Percentiles rank a stretch among this genome's conserved stretches.
phyloP scores from a whole-genome alignment of 2,113 vertebrate species.

The Tragelaphus strepsiceros region DNA sequence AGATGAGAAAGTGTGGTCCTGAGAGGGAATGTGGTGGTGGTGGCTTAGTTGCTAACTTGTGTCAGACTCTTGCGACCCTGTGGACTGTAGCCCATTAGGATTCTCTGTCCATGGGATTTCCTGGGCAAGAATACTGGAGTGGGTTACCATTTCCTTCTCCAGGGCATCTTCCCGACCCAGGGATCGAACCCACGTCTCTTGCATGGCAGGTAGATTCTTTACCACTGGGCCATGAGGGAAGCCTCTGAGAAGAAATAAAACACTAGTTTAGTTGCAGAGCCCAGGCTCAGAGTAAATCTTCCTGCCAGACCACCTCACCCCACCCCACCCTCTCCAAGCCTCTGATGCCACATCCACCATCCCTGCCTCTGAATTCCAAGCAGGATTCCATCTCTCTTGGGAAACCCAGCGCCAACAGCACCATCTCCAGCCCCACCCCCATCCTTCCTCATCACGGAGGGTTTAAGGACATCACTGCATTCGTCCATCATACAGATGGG shows the following conservation, averaged over 20 bases:
- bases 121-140: neutral
- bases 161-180: neutral
- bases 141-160: neutral
- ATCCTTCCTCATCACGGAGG: neutral
- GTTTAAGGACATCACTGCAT: neutral
- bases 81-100: neutral
- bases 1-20: neutral
- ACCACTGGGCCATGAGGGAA: neutral
- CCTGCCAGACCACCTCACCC: neutral
- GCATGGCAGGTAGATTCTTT: neutral
- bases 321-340: neutral
- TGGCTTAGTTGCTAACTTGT: neutral
- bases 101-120: neutral
- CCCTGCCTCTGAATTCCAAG: neutral
- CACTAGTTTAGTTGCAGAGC: neutral
- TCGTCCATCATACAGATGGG: neutral
- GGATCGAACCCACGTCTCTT: neutral
- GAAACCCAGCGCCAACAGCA: neutral
- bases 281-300: neutral
- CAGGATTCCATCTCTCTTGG: neutral
- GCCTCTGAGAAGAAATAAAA: neutral
- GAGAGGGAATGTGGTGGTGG: neutral
- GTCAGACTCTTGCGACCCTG: neutral
- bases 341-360: neutral
- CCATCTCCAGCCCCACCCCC: neutral